phyloP scores from a whole-genome alignment of 2,888 invertebrate species.

The Lutraria lutraria region DNA sequence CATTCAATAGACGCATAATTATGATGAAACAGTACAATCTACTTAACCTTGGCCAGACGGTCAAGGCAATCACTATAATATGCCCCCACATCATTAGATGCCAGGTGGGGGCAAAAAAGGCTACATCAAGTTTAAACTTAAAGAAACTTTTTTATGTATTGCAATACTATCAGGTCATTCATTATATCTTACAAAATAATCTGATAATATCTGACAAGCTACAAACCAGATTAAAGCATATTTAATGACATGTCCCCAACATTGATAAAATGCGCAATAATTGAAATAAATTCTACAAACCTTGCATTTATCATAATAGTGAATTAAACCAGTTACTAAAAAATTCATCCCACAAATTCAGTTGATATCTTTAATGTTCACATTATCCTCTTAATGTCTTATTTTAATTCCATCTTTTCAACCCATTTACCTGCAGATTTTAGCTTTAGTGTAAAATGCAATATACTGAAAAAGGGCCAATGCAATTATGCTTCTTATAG shows the following conservation, averaged over 20 bases:
- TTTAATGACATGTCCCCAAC: background rate
- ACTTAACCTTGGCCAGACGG: no score
- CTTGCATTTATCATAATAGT: background rate
- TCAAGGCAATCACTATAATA: no score
- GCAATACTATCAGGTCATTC: no score
- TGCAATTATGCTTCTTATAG: no score
- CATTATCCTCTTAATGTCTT: constrained; percentile 13
- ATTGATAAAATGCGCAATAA: background rate
- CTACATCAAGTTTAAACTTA: no score
- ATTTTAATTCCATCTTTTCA: background rate
- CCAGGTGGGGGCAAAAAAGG: no score
- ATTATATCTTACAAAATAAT: no score
- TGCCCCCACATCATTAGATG: no score
- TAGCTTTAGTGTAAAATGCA: background rate
- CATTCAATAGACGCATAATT: no score
- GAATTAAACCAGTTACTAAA: background rate
- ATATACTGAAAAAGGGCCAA: background rate
- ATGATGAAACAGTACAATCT: no score
- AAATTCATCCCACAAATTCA: background rate
- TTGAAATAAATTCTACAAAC: background rate
- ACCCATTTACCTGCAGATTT: background rate
- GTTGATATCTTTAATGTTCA: background rate
- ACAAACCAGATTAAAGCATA: background rate
- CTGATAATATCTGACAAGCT: background rate
- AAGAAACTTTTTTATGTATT: no score